Conservation (phyloP, 37 sponge, comb jelly and placozoan genomes). For the Mnemiopsis leidyi region DNA sequence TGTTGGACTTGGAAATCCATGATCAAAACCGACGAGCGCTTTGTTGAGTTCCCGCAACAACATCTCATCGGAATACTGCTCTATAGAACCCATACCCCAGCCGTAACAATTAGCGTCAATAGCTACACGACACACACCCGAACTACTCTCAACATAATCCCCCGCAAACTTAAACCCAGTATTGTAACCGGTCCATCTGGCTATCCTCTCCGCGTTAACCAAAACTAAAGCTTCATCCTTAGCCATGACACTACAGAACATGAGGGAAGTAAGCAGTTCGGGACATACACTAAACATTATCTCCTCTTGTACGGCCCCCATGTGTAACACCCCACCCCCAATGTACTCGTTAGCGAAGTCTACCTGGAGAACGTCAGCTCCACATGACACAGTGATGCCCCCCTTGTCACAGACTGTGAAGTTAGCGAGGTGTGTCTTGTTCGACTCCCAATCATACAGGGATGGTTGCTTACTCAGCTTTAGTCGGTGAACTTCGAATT, state of each 20-base stretch:
- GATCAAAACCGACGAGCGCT: constrained; percentile 71
- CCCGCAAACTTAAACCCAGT: constrained; percentile 69
- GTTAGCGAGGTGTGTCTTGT: neutral
- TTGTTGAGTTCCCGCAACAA: constrained; percentile 71
- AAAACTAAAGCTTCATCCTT: constrained; percentile 70
- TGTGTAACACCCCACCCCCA: constrained; percentile 79
- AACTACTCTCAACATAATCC: neutral
- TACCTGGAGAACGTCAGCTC: constrained; percentile 66
- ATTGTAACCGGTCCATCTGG: constrained; percentile 74
- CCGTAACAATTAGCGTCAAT: constrained; percentile 17
- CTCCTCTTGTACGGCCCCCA: constrained; percentile 83
- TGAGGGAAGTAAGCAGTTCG: constrained; percentile 74
- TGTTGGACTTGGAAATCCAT: neutral
- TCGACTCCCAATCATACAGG: neutral
- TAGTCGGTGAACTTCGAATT: neutral
- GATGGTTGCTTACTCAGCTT: neutral
- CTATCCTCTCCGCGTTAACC: constrained; percentile 71
- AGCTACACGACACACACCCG: constrained; percentile 75
- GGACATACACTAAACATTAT: constrained; percentile 76
- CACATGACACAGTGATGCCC: neutral
- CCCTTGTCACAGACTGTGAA: neutral
- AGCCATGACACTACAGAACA: constrained; percentile 73
- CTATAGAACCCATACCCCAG: neutral
- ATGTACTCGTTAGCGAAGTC: constrained; percentile 82
- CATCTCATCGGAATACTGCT: neutral